Evolutionary conservation across 2,113 vertebrate genomes (phyloP).

Genomic region (Acrocephalus kingi): DNA sequence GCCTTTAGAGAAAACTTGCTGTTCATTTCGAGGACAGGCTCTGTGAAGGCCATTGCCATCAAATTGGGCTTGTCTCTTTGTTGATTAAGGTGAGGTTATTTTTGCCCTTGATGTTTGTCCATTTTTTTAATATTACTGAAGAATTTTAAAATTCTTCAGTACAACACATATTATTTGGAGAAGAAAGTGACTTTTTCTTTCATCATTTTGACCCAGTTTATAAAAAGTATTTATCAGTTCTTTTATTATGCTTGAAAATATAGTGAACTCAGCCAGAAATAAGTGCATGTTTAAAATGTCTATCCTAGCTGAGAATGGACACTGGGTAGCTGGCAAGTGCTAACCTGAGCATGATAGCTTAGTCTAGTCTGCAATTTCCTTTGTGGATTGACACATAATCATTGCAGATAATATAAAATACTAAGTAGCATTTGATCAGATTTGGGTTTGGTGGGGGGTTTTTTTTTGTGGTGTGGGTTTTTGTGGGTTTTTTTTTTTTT

Average conservation of each 20-base stretch:
- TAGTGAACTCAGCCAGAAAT: not conserved
- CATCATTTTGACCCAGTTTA: not conserved
- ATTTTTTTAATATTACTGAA: not conserved
- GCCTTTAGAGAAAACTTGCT: conserved; percentile 7
- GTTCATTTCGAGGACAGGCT: not conserved
- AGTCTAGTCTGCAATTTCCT: not conserved
- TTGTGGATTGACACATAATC: not conserved
- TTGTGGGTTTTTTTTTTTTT: no score
- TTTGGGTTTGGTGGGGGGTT: not conserved
- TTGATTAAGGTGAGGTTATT: conserved; percentile 11
- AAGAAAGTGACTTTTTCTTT: not conserved
- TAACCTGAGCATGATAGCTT: not conserved
- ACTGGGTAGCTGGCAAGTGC: not conserved
- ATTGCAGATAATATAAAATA: not conserved
- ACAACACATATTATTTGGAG: not conserved
- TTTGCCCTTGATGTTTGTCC: not conserved
- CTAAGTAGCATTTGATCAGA: not conserved
- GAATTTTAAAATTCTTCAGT: not conserved
- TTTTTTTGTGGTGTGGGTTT: no score
- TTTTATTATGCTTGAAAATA: not conserved
- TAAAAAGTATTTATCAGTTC: not conserved
- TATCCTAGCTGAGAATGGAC: not conserved
- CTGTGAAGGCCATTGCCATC: not conserved
- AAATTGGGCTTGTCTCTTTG: conserved; percentile 17
- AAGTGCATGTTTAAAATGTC: not conserved